Conservation (phyloP, 2,888 invertebrate species). For the Cyclophora albipunctata region DNA sequence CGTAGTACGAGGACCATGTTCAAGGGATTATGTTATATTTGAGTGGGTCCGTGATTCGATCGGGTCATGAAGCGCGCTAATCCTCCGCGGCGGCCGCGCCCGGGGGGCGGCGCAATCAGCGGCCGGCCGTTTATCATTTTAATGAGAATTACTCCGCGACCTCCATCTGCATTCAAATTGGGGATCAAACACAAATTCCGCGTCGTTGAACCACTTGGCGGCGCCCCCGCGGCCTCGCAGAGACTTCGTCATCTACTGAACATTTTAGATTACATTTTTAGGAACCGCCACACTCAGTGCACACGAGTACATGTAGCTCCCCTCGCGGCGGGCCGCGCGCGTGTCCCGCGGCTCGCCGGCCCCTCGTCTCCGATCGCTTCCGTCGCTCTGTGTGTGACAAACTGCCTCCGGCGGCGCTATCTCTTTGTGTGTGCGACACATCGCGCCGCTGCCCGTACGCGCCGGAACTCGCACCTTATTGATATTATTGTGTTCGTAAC, state of each 20-base stretch:
- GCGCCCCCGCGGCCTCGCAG: neutral
- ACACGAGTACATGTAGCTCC: neutral
- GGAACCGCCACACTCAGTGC: too few relatives aligned
- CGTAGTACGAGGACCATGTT: conserved; percentile 6
- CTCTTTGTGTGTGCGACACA: too few relatives aligned
- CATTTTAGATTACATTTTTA: too few relatives aligned
- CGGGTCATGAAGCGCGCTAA: neutral
- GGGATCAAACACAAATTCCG: conserved; percentile 46
- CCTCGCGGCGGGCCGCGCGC: neutral
- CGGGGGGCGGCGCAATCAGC: conserved; percentile 12
- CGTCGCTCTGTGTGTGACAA: neutral
- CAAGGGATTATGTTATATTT: conserved; percentile 4
- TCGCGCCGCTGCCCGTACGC: too few relatives aligned
- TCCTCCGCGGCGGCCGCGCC: conserved; percentile 1
- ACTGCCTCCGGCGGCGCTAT: too few relatives aligned
- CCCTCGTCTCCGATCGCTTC: neutral
- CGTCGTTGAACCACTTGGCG: conserved; percentile 12
- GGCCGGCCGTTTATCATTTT: conserved; percentile 24
- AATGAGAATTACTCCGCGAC: conserved; percentile 37
- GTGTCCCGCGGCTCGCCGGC: neutral
- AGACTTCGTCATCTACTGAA: too few relatives aligned
- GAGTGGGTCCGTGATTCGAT: neutral
- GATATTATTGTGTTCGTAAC: too few relatives aligned
- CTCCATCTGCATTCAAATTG: conserved; percentile 47
- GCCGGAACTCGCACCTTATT: too few relatives aligned